phyloP scores from a whole-genome alignment of 2,113 vertebrate species.

The Forbesichthys papilliferus region DNA sequence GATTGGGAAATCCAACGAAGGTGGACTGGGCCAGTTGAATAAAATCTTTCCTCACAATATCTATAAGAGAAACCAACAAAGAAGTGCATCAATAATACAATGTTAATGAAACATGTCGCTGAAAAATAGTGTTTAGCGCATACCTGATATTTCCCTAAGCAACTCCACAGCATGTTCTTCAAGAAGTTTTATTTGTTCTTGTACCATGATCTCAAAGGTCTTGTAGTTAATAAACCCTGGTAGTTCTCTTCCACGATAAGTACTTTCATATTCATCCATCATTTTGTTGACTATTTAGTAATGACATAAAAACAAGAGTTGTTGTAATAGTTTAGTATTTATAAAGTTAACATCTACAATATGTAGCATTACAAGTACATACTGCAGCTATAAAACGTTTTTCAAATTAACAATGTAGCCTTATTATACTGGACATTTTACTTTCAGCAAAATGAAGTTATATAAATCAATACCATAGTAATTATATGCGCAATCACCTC shows the following conservation, averaged over 20 bases:
- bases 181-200: slow-evolving; percentile 69
- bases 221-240: slow-evolving; percentile 81
- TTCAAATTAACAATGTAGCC: neutral
- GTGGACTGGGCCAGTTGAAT: slow-evolving; percentile 49
- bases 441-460: neutral
- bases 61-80: slow-evolving; percentile 24
- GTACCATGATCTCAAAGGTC: slow-evolving; percentile 80
- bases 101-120: neutral
- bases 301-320: slow-evolving; percentile 2
- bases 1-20: slow-evolving; percentile 66
- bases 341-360: neutral
- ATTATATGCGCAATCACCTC: too few relatives aligned
- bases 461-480: too few relatives aligned
- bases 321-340: neutral
- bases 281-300: slow-evolving; percentile 52
- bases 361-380: neutral
- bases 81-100: neutral
- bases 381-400: neutral
- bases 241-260: slow-evolving; percentile 79
- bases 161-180: slow-evolving; percentile 76
- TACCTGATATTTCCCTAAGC: slow-evolving; percentile 53
- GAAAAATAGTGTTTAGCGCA: neutral
- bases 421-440: neutral
- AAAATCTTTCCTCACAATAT: slow-evolving; percentile 54
- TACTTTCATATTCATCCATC: slow-evolving; percentile 63